Evolutionary conservation across 2,113 vertebrate genomes (phyloP).

Genomic region (Panthera uncia): DNA sequence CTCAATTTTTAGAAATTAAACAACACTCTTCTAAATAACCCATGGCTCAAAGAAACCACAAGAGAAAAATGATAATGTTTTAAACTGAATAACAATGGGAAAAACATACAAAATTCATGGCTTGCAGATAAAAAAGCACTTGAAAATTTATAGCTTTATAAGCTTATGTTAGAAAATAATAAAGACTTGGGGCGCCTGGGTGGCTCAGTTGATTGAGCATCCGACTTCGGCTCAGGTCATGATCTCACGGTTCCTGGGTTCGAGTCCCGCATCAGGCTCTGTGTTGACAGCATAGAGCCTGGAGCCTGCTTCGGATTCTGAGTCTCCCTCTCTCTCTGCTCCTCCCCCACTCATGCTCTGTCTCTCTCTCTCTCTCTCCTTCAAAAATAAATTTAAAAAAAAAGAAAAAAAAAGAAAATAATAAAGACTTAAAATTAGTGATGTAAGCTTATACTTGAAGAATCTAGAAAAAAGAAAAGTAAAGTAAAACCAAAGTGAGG

Average conservation of each 20-base stretch:
- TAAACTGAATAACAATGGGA: neutral
- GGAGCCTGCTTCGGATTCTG: no score
- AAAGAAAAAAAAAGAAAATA: neutral
- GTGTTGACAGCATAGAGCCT: no score
- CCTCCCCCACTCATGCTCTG: no score
- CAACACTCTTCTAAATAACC: neutral
- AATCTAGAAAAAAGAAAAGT: neutral
- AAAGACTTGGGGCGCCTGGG: neutral
- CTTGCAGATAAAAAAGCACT: neutral
- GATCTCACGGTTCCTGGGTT: no score
- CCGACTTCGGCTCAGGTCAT: no score
- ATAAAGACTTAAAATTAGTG: neutral
- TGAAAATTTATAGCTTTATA: slow-evolving; percentile 26
- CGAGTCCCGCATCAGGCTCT: no score
- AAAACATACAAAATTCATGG: neutral
- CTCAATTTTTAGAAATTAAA: neutral
- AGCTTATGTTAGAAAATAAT: neutral
- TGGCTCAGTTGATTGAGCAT: no score
- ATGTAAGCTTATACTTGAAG: neutral
- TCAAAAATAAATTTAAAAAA: no score
- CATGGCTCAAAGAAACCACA: neutral
- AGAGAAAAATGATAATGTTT: neutral
- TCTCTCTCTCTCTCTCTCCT: no score
- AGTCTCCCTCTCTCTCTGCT: no score
- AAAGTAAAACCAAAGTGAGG: neutral